These are phyloP conservation scores for Oscheius sp. DNA, from an alignment of 2,888 invertebrate species.

Conservation along the genomic window DNA sequence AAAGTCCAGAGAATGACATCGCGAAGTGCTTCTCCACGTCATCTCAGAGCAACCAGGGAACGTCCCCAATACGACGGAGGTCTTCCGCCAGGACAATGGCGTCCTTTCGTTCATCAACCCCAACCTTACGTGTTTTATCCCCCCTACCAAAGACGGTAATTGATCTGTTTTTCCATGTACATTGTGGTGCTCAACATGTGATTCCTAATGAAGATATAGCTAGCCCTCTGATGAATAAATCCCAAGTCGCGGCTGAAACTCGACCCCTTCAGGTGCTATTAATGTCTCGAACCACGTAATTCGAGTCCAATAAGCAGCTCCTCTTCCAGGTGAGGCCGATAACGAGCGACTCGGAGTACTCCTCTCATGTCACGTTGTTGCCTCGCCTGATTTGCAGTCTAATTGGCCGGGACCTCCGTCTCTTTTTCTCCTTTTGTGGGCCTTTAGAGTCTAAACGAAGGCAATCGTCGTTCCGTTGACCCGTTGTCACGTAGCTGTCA, in stretches of 20 bases:
- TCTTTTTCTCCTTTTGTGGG: neutral
- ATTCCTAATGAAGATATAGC: neutral
- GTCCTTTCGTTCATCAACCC: slow-evolving; percentile 43
- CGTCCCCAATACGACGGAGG: neutral
- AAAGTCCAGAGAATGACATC: slow-evolving; percentile 7
- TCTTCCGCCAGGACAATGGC: slow-evolving; percentile 34
- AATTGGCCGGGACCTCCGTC: neutral
- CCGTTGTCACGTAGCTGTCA: neutral
- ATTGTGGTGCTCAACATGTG: neutral
- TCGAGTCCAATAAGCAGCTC: slow-evolving; percentile 2
- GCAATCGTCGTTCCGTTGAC: no score
- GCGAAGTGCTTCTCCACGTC: slow-evolving; percentile 23
- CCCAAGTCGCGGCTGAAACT: neutral
- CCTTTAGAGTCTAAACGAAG: no score
- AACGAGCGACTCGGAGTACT: no score
- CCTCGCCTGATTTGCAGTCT: slow-evolving; percentile 1
- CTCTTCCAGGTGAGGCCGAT: no score
- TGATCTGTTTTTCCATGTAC: slow-evolving; percentile 3
- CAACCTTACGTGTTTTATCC: slow-evolving; percentile 45
- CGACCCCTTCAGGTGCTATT: slow-evolving; percentile 9
- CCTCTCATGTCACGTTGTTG: neutral
- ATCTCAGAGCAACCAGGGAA: neutral
- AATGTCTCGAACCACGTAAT: slow-evolving; percentile 1
- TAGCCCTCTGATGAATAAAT: neutral
- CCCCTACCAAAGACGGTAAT: neutral